Conservation (phyloP, 2,888 invertebrate species). For the Tortricodes alternella region DNA sequence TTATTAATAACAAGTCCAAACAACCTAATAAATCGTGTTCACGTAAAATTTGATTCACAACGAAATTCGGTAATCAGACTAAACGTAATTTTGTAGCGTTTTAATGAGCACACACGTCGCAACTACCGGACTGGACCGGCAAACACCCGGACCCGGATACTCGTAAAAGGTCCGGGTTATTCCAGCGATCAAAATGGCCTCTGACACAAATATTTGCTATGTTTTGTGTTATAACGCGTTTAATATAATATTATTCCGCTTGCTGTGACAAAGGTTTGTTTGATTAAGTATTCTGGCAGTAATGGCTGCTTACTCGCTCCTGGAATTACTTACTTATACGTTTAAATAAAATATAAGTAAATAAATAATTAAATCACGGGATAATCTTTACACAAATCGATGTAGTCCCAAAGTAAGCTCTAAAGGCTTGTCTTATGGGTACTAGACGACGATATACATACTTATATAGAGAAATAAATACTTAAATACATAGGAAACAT, state of each 20-base stretch:
- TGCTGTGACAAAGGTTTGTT: conserved; percentile 8
- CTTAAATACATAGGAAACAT: too few species aligned
- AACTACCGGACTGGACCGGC: conserved; percentile 1
- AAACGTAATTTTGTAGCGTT: conserved; percentile 5
- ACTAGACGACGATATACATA: too few species aligned
- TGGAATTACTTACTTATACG: too few species aligned
- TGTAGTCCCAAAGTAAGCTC: too few species aligned
- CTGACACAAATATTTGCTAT: conserved; percentile 15
- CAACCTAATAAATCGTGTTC: not conserved
- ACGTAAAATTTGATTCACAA: not conserved
- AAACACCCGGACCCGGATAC: not conserved
- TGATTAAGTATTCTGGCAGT: not conserved
- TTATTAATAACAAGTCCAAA: not conserved
- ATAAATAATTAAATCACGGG: too few species aligned
- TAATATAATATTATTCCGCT: conserved; percentile 18
- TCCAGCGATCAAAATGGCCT: conserved; percentile 11
- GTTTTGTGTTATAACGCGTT: conserved; percentile 6
- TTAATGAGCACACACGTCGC: conserved; percentile 21
- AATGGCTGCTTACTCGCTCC: too few species aligned
- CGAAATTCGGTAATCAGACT: conserved; percentile 15
- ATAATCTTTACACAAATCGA: too few species aligned
- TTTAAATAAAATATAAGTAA: too few species aligned
- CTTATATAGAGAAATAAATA: too few species aligned
- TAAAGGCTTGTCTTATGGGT: too few species aligned
- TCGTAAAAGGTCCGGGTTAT: not conserved